Conservation (phyloP, 2,888 invertebrate species). For the Leptopterna dolabrata region DNA sequence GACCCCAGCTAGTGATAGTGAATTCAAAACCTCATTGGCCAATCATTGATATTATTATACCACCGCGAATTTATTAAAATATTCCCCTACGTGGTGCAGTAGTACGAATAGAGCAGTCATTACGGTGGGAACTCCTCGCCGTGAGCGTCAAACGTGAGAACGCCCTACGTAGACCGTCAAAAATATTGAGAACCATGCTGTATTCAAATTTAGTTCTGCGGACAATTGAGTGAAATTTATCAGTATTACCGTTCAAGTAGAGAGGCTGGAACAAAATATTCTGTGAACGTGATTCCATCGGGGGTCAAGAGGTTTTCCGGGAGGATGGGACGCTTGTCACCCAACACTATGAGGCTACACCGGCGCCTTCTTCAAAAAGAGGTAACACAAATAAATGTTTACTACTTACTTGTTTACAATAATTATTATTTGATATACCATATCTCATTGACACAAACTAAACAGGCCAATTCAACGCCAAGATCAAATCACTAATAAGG, state of each 20-base stretch:
- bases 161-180: not conserved
- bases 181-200: not conserved
- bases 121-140: not conserved
- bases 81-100: not conserved
- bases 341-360: conserved; percentile 34
- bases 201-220: not conserved
- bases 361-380: conserved; percentile 33
- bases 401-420: not conserved
- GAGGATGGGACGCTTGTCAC: conserved; percentile 28
- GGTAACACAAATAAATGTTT: conserved; percentile 32
- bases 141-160: not conserved
- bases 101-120: conserved; percentile 18
- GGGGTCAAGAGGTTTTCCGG: not conserved
- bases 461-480: too few species aligned
- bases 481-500: not conserved
- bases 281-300: not conserved
- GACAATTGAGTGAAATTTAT: not conserved
- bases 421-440: too few species aligned
- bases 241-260: not conserved
- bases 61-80: conserved; percentile 55
- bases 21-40: conserved; percentile 59
- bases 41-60: conserved; percentile 44
- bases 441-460: too few species aligned
- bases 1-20: conserved; percentile 46
- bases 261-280: not conserved